Base-by-base conservation (phyloP, 2,888 invertebrate species). In the Cheilosia vulpina region DNA sequence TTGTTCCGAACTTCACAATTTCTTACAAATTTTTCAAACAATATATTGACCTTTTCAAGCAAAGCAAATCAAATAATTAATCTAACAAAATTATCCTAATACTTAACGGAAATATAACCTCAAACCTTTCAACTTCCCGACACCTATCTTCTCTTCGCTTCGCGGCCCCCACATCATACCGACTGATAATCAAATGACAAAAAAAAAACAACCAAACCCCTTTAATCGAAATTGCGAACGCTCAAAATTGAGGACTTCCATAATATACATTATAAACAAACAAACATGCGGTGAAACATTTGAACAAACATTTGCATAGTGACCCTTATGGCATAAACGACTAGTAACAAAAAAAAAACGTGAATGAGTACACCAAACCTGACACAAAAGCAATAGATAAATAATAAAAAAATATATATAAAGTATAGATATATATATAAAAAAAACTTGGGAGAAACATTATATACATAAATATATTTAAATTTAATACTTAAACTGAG, bases 231-330 rank as follows among this genome's bases (percentile, higher is more conserved):
- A 66, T 65, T 62, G 75, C 80, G 17, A 85, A 80, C 76, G 85
- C 85, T 81, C 85, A 85, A 85, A 81, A 38, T 57, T 85, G 81
- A 85, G 85, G 85, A 85, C 85, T 85, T 85, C 85, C 81, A 77
- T 80, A 13, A 19, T 63, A 13, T 2, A 60, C 41, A 31, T 60
- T 21, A 41, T 27, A 68, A 27, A 45, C 15, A 53, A 34, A 65
- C 19, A 55, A 7, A 57, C 50, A 58, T 69, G 60, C 31, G 31
- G 19, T 55, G 71, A 78, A 17, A 68, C 57, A 76, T 52, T 77
- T 31, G 7, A 47, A 62, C 57, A 17, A 50, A 53, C 68, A 75
- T 73, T 63, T 75, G 75, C 43, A 79, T 75, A 63, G 78, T 78
- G 72, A 78, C 57, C 78, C 69, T 62, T 69, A 68, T 58, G 58